Evolutionary conservation across 2,888 invertebrate genomes (phyloP).

Genomic region (Eurois occulta): DNA sequence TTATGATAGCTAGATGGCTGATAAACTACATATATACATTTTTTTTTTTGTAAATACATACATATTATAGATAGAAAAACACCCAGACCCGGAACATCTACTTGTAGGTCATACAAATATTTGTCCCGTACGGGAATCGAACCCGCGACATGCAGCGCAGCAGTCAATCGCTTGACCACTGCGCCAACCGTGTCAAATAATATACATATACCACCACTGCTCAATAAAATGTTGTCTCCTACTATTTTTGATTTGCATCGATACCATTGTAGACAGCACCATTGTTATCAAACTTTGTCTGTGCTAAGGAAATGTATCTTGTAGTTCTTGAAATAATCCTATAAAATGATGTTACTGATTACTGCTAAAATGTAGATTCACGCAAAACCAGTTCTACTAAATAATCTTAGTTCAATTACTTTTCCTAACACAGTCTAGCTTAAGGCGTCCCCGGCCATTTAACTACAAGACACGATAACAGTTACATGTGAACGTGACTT

Average conservation of each 20-base stretch:
- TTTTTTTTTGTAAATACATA: too few species aligned
- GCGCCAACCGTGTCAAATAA: too few species aligned
- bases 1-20: too few species aligned
- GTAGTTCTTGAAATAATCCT: background rate
- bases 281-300: background rate
- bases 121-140: too few species aligned
- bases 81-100: too few species aligned
- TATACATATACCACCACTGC: background rate
- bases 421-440: background rate
- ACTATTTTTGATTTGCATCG: background rate
- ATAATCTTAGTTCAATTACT: slow-evolving; percentile 15
- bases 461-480: slow-evolving; percentile 41
- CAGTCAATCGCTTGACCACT: too few species aligned
- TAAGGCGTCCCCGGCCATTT: slow-evolving; percentile 2
- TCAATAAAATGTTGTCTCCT: background rate
- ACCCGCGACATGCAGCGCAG: too few species aligned
- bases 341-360: background rate
- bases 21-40: too few species aligned
- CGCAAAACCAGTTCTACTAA: background rate
- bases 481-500: slow-evolving; percentile 52
- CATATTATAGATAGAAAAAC: too few species aligned
- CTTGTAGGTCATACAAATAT: too few species aligned
- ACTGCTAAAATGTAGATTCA: background rate
- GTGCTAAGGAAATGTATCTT: background rate
- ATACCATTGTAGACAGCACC: background rate